Conservation (phyloP, 1,140 invertebrate genomes). For the Stenopsyche tienmushanensis region DNA sequence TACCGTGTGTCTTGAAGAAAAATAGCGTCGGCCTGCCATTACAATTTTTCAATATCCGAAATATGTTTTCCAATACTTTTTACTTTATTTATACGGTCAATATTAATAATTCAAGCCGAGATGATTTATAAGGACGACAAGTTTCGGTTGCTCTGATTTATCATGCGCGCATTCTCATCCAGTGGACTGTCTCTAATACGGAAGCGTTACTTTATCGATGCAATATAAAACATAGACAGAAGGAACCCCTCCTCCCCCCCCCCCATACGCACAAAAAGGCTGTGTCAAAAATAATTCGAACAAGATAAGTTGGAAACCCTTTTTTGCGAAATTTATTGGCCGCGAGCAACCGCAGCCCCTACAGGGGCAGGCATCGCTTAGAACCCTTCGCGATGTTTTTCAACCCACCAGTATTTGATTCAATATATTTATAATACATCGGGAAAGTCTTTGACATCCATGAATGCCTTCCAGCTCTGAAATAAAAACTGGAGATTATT, state of each 20-base stretch:
- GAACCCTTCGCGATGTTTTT: background rate
- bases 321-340: slow-evolving; percentile 5
- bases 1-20: no score
- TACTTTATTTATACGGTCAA: no score
- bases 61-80: no score
- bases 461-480: no score
- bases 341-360: background rate
- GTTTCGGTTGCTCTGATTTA: background rate
- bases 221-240: background rate
- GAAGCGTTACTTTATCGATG: background rate
- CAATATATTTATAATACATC: background rate
- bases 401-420: background rate
- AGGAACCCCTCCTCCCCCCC: no score
- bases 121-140: background rate
- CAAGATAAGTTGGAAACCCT: background rate
- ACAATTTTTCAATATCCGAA: no score
- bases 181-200: background rate
- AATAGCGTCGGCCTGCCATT: no score
- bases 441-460: no score
- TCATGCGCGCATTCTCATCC: background rate
- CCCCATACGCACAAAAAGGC: no score
- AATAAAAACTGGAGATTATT: no score
- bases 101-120: background rate
- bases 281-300: slow-evolving; percentile 6
- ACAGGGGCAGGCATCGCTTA: background rate